phyloP scores from a whole-genome alignment of 2,888 invertebrate species.

The Xiphydria camelus region DNA sequence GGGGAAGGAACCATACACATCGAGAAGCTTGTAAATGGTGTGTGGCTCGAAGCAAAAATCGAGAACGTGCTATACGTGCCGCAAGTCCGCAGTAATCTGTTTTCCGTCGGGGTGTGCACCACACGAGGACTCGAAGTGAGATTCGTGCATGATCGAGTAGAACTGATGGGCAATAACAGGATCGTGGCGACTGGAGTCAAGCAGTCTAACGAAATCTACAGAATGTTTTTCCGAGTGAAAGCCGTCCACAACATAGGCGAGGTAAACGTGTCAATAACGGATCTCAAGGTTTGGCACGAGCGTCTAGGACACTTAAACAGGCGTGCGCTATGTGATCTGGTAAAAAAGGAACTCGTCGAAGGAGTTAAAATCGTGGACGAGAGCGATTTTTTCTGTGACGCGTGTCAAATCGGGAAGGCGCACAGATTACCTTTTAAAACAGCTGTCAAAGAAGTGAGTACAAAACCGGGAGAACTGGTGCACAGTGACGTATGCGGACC shows the following conservation, averaged over 20 bases:
- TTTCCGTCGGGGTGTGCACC: constrained; percentile 23
- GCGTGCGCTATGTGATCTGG: constrained; percentile 9
- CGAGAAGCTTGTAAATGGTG: constrained; percentile 11
- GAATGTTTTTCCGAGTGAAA: constrained; percentile 15
- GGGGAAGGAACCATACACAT: constrained; percentile 15
- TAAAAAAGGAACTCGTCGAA: constrained; percentile 9
- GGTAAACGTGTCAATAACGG: constrained; percentile 12
- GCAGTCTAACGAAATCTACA: constrained; percentile 14
- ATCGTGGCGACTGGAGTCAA: constrained; percentile 6
- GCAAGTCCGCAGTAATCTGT: constrained; percentile 23
- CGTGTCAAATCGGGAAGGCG: constrained; percentile 29
- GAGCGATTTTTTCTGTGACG: constrained; percentile 24
- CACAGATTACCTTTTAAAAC: too few species aligned
- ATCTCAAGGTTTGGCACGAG: constrained; percentile 25
- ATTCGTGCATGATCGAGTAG: constrained; percentile 6
- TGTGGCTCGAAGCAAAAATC: constrained; percentile 19
- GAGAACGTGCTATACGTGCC: constrained; percentile 31
- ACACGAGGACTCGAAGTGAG: constrained; percentile 12
- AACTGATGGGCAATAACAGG: background rate
- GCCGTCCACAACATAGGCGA: background rate
- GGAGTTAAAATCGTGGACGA: constrained; percentile 12
- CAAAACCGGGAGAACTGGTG: too few species aligned
- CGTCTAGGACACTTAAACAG: constrained; percentile 19
- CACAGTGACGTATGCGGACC: too few species aligned
- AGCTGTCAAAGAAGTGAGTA: too few species aligned